These are phyloP conservation scores for Caenorhabditis sp. DNA, from an alignment of 2,888 invertebrate species.

Conservation along the genomic window DNA sequence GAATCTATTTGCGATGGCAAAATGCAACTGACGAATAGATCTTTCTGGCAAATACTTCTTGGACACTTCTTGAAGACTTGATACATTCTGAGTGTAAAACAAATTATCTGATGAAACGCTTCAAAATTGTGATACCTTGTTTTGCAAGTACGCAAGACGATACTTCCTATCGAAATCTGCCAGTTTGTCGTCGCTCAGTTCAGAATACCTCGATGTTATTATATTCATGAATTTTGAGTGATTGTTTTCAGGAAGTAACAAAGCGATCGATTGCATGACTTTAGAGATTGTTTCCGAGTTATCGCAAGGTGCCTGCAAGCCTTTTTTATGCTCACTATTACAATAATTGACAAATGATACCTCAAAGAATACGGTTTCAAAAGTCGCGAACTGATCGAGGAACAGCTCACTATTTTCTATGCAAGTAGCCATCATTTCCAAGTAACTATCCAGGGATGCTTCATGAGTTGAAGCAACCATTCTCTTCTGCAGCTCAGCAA, in stretches of 20 bases:
- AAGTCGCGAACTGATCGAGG: slow-evolving; percentile 16
- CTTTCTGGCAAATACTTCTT: slow-evolving; percentile 1
- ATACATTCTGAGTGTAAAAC: slow-evolving; percentile 24
- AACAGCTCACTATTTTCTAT: neutral
- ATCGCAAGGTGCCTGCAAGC: neutral
- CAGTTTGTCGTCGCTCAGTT: neutral
- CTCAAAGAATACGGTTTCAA: slow-evolving; percentile 12
- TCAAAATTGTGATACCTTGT: slow-evolving; percentile 2
- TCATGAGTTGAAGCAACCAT: neutral
- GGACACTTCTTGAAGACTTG: neutral
- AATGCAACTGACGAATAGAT: slow-evolving; percentile 18
- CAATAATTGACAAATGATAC: neutral
- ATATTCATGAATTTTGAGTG: slow-evolving; percentile 34
- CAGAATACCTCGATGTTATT: neutral
- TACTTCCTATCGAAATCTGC: slow-evolving; percentile 26
- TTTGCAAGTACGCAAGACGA: slow-evolving; percentile 13
- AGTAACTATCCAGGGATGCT: slow-evolving; percentile 16
- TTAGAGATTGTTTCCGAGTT: neutral
- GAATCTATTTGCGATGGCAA: slow-evolving; percentile 17
- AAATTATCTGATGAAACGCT: neutral
- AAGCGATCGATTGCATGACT: slow-evolving; percentile 21
- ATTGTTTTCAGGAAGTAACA: slow-evolving; percentile 8
- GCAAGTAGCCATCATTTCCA: slow-evolving; percentile 21
- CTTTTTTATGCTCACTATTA: neutral
- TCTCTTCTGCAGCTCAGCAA: slow-evolving; percentile 1